Conservation (phyloP, 2,888 invertebrate genomes). For the Thereva nobilitata region DNA sequence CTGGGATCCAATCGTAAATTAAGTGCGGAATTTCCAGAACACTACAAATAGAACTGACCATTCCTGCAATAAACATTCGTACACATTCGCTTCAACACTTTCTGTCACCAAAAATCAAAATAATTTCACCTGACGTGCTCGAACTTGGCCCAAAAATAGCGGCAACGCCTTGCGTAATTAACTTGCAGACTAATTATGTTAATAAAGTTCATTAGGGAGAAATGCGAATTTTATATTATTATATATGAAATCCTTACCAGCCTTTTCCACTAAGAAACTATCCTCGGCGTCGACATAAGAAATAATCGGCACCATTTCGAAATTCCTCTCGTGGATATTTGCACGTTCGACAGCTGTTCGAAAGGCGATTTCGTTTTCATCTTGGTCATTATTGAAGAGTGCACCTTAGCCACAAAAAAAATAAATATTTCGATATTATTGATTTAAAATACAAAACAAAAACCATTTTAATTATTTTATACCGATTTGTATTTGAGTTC, state of each 20-base stretch:
- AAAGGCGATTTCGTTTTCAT: conserved; percentile 66
- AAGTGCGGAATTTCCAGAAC: conserved; percentile 68
- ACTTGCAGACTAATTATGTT: conserved; percentile 64
- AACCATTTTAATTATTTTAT: background rate
- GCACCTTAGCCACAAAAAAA: conserved; percentile 47
- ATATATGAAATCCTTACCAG: conserved; percentile 46
- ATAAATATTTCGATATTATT: background rate
- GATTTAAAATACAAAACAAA: background rate
- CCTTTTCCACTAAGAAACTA: conserved; percentile 55
- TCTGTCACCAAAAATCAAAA: background rate
- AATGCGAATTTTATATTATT: conserved; percentile 17
- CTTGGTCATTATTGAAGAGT: conserved; percentile 62
- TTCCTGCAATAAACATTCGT: conserved; percentile 45
- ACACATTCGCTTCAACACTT: conserved; percentile 1
- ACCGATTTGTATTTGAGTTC: conserved; percentile 17
- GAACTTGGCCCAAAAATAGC: conserved; percentile 73
- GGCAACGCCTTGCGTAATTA: conserved; percentile 68
- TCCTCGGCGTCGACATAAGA: conserved; percentile 52
- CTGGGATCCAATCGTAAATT: conserved; percentile 63
- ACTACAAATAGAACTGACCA: conserved; percentile 63
- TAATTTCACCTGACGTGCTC: conserved; percentile 48
- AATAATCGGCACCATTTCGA: conserved; percentile 52
- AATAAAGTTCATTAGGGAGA: conserved; percentile 26
- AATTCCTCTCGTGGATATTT: conserved; percentile 55
- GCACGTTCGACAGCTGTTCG: conserved; percentile 61